Evolutionary conservation across 2,888 invertebrate species (phyloP).

Genomic region (Andrena hattorfiana): DNA sequence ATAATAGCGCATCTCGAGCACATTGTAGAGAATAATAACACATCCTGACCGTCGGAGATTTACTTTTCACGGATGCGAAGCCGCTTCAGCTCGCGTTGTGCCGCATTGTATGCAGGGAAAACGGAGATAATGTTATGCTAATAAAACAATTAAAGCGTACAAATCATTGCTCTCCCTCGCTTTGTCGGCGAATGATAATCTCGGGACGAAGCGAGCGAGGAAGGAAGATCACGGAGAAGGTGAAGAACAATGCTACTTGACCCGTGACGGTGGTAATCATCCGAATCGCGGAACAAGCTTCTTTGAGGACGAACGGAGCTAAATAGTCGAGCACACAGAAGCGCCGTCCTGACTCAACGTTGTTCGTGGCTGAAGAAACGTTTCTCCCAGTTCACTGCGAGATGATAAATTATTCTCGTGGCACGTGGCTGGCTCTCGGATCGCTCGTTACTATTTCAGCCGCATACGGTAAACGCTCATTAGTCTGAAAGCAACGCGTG

Average conservation of each 20-base stretch:
- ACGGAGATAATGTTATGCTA: conserved; percentile 3
- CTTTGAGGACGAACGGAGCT: background rate
- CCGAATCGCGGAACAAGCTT: conserved; percentile 16
- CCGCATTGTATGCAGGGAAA: conserved; percentile 16
- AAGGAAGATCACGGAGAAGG: conserved; percentile 20
- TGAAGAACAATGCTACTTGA: conserved; percentile 28
- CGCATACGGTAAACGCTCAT: conserved; percentile 54
- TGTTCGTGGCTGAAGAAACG: background rate
- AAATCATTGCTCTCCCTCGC: background rate
- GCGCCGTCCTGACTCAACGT: background rate
- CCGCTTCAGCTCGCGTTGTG: background rate
- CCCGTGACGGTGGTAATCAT: conserved; percentile 23
- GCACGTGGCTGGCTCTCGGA: conserved; percentile 53
- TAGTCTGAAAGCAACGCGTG: conserved; percentile 56
- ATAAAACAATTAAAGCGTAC: conserved; percentile 16
- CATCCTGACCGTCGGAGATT: background rate
- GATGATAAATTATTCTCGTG: conserved; percentile 62
- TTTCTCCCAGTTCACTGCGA: conserved; percentile 46
- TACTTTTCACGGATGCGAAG: background rate
- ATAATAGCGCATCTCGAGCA: conserved; percentile 1
- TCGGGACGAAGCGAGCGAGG: background rate
- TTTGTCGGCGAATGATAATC: background rate
- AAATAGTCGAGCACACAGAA: background rate
- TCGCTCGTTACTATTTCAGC: conserved; percentile 56
- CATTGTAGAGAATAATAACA: background rate